These are phyloP conservation scores for Enteromius radiatus DNA, from an alignment of 2,797 vertebrate genomes.

Conservation along the genomic window DNA sequence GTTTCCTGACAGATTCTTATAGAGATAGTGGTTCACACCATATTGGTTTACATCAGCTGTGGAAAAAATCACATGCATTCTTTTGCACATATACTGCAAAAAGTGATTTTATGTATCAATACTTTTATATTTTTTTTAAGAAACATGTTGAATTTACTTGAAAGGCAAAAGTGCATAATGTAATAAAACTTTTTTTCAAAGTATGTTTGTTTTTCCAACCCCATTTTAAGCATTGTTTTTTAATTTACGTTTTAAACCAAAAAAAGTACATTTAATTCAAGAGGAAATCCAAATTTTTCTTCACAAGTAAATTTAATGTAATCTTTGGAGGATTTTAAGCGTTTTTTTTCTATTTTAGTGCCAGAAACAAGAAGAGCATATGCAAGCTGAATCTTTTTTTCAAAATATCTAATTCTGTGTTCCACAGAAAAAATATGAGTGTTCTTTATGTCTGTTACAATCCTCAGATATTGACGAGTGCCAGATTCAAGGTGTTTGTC, in stretches of 20 bases:
- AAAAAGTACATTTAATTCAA: no score
- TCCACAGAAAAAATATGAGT: neutral
- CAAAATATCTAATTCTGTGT: neutral
- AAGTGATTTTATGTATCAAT: neutral
- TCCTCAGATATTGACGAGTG: constrained; percentile 94
- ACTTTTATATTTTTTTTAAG: neutral
- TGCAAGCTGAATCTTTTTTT: neutral
- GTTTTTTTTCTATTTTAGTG: no score
- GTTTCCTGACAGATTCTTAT: neutral
- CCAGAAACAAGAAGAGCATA: no score
- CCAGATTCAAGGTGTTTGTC: constrained; percentile 89
- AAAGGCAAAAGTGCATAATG: neutral
- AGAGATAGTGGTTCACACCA: neutral
- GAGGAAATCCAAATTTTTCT: no score
- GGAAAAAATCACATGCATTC: neutral
- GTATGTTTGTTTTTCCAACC: neutral
- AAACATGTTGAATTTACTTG: neutral
- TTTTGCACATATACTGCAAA: neutral
- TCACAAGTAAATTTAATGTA: no score
- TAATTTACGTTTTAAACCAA: no score
- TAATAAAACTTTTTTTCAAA: neutral
- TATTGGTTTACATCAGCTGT: neutral
- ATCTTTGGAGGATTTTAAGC: no score
- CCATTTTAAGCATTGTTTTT: neutral
- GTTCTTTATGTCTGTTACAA: constrained; percentile 15